Evolutionary conservation across 1,140 invertebrate species (phyloP), one percentile per base, ranked within the genome.

Genomic region (Psilanteris sp.): DNA sequence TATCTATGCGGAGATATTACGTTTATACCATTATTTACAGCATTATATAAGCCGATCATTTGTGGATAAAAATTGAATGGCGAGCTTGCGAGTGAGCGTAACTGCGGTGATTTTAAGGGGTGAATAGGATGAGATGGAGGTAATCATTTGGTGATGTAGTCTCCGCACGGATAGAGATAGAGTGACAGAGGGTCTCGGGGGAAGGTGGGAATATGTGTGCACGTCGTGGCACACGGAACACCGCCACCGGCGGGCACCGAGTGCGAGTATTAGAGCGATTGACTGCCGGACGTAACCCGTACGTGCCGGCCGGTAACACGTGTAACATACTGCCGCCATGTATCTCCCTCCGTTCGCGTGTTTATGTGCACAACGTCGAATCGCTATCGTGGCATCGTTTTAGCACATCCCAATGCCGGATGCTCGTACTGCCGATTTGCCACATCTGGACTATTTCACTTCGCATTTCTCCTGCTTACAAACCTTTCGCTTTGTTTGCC

Each of bases 201-300:
- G 72, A 55, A 29, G 6, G 34, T 46, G 20, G 9, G 54, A 5
- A 13, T 41, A 41, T 27, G n/a, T 36, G 70, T 44, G 39, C 66
- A 55, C 77, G 72, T 62, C 66, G 79, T 61, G 75, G 68, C 59
- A 77, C 79, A 75, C 54, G 52, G 64, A 81, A 77, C 71, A 78
- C 44, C 41, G 14, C 31, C 59, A 41, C 74, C 61, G 72, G 79
- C 44, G 31, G 14, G 31, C 52, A 41, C 76, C 61, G 72, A 81
- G 79, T 77, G 80, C 81, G 83, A 86, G 85, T 86, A 86, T 86
- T 85, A 86, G 85, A 87, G 83, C 85, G 85, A 86, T 87, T 86
- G 86, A 86, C 86, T 86, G 81, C 85, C 85, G 86, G 85, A 87
- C 85, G 85, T 81, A 84, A 84, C 83, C 82, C 81, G 83, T 86